Conservation (phyloP, 1,140 invertebrate species). For the Sycophaga agraensis region DNA sequence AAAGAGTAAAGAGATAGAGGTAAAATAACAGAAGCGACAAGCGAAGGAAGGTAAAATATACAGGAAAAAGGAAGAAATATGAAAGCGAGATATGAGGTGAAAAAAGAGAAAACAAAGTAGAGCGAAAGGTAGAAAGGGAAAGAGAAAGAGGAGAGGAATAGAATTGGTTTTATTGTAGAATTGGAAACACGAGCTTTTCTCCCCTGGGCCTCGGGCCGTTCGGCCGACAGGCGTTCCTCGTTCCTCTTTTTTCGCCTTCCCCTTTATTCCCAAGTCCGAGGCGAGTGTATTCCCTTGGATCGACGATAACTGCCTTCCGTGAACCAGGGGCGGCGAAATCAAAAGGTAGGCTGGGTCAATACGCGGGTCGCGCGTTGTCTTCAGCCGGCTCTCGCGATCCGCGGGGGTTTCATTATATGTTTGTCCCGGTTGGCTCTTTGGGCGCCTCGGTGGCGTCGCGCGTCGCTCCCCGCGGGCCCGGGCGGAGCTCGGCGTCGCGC, state of each 20-base stretch:
- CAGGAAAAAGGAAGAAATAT: neutral
- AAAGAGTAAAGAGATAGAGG: neutral
- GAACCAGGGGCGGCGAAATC: conserved; percentile 21
- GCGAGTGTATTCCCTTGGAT: conserved; percentile 24
- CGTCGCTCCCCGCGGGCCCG: too few species aligned
- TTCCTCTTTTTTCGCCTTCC: neutral
- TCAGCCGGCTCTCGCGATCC: too few species aligned
- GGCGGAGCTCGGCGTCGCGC: too few species aligned
- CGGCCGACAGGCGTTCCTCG: conserved; percentile 1
- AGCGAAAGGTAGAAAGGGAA: neutral
- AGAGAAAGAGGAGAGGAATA: neutral
- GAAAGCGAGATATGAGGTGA: neutral
- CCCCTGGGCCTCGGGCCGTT: neutral
- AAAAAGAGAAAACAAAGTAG: neutral
- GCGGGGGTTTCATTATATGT: too few species aligned
- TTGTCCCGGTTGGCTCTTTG: too few species aligned
- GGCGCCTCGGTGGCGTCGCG: too few species aligned
- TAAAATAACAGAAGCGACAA: conserved; percentile 3
- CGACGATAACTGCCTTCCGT: conserved; percentile 25
- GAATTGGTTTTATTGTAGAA: conserved; percentile 24
- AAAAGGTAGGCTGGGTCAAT: neutral
- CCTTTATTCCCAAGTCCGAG: conserved; percentile 19
- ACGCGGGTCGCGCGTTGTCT: neutral
- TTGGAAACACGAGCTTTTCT: conserved; percentile 26
- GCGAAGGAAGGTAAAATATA: conserved; percentile 9